A percentile compares a stretch with the other conserved stretches of the same genome.
These are phyloP conservation scores for Salvelinus fontinalis DNA, from an alignment of 2,113 vertebrate genomes.

Conservation along the genomic window DNA sequence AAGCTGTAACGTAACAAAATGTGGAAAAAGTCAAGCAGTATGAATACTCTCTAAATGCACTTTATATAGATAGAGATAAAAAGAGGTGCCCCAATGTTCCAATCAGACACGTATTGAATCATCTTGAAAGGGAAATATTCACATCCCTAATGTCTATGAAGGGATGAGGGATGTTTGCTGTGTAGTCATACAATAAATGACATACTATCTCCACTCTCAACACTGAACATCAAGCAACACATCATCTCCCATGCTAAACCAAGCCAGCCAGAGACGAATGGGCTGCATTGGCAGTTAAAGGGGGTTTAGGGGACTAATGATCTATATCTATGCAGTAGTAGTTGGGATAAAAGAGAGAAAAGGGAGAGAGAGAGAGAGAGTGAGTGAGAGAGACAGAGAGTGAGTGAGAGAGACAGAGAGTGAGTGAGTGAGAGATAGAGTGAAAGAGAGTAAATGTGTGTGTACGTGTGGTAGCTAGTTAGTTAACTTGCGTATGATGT, in stretches of 20 bases:
- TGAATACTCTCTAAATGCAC: no score
- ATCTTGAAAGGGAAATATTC: no score
- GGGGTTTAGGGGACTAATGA: slow-evolving; percentile 39
- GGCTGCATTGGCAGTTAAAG: background rate
- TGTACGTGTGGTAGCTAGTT: background rate
- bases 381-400: no score
- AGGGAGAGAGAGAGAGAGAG: background rate
- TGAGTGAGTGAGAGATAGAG: no score
- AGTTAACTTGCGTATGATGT: background rate
- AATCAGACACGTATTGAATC: no score
- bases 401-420: no score
- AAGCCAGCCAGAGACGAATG: slow-evolving; percentile 4
- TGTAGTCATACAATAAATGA: slow-evolving; percentile 41
- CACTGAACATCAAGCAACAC: slow-evolving; percentile 44
- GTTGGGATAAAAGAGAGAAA: background rate
- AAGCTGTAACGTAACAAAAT: no score
- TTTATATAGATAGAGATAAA: background rate
- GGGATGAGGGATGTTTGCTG: slow-evolving; percentile 39
- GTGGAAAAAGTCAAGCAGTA: no score
- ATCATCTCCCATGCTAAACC: slow-evolving; percentile 40
- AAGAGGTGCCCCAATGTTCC: background rate
- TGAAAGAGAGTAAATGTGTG: background rate
- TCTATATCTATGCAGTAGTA: slow-evolving; percentile 4
- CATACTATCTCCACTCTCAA: background rate
- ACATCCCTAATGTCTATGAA: slow-evolving; percentile 11